Base-by-base conservation (phyloP, 2,888 invertebrate genomes). In the Resseliella maxima region DNA sequence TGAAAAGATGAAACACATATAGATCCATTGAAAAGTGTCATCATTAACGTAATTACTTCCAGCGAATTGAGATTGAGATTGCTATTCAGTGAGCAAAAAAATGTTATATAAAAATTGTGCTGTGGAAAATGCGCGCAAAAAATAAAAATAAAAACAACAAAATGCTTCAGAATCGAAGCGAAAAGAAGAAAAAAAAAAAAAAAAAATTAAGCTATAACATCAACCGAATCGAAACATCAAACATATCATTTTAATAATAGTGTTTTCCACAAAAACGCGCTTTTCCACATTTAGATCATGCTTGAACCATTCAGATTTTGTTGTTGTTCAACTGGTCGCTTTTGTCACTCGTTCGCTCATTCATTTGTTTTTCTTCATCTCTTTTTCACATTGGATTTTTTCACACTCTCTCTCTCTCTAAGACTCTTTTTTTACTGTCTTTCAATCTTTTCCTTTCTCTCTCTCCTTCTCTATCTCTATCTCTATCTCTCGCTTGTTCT, bases 21-120 rank as follows among this genome's bases (percentile, higher is more conserved):
- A 50, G 21, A 59, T 24, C 59, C 59, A 24, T 59, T 59, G n/a
- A 72, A 72, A 72, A 72, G 72, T 72, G 72, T 72, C 72, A 72
- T 72, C 72, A 72, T 72, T 72, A 72, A 72, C 72, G 72, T 72
- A 31, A 72, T 72, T 72, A 72, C 72, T 72, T 72, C 72, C 31
- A 72, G 35, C 15, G 31, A 35, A 72, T 72, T 72, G 72, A 72
- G 27, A 72, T 72, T 72, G 27, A 18, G 31, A 72, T n/a, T 31
- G 50, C 5, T 8, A 41, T 41, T 41, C 41, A 24, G 59, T 15
- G n/a, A 50, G 15, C 5, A 18, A 50, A 50, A 12, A 12, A 12
- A 50, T 50, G 15, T 2, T 18, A 18, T 18, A 2, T 50, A 6
- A 50, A 18, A 24, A 59, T 41, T n/a, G n/a, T n/a, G 59, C 59